Conservation (phyloP, 1,140 invertebrate species). For the Berghia stephanieae region DNA sequence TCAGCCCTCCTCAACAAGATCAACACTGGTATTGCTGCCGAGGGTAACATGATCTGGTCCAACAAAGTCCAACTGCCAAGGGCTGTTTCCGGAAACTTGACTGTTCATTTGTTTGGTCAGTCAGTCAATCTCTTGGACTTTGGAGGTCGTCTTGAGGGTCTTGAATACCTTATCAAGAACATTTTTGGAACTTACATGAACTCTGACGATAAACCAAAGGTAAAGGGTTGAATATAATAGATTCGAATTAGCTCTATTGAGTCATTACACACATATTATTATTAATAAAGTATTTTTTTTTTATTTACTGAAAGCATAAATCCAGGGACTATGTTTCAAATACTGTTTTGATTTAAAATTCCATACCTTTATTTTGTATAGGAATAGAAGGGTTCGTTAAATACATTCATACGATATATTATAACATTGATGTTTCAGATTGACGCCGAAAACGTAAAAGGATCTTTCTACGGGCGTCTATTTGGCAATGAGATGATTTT, state of each 20-base stretch:
- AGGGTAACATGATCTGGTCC: constrained; percentile 80
- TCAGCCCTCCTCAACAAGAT: constrained; percentile 58
- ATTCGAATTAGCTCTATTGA: too few species aligned
- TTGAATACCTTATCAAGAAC: constrained; percentile 84
- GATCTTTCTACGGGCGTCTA: constrained; percentile 61
- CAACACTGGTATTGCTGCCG: constrained; percentile 55
- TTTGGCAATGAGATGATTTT: constrained; percentile 67
- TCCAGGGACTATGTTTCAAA: too few species aligned
- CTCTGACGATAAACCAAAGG: not conserved
- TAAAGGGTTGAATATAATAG: not conserved
- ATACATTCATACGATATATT: too few species aligned
- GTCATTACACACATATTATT: too few species aligned
- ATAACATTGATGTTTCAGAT: too few species aligned
- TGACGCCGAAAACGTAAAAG: constrained; percentile 53
- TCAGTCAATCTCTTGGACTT: constrained; percentile 87
- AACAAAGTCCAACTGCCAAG: constrained; percentile 63
- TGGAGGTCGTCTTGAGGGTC: constrained; percentile 83
- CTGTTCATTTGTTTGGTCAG: constrained; percentile 85
- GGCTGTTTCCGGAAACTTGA: constrained; percentile 82
- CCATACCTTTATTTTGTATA: too few species aligned
- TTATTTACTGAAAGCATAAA: too few species aligned
- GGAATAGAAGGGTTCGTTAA: too few species aligned
- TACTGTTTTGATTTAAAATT: too few species aligned
- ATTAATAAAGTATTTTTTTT: too few species aligned
- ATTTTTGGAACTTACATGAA: constrained; percentile 73